phyloP scores from a whole-genome alignment of 2,888 invertebrate species.

The Lapara coniferarum region DNA sequence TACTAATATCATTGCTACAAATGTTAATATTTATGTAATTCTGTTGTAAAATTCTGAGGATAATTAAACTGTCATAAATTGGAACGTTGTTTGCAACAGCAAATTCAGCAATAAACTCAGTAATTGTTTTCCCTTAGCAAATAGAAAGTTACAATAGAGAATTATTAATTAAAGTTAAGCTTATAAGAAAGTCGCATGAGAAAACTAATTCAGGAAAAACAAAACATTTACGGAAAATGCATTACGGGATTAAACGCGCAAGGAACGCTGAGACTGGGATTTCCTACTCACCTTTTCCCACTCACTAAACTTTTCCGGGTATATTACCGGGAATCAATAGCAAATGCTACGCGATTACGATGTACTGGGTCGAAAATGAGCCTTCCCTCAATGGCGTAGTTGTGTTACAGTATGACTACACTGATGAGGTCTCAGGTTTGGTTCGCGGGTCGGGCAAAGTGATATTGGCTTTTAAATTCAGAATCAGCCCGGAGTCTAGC shows the following conservation, averaged over 20 bases:
- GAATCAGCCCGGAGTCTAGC: too few relatives aligned
- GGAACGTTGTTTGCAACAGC: too few relatives aligned
- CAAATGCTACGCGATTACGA: conserved; percentile 35
- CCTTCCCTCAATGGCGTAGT: too few relatives aligned
- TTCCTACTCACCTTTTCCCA: conserved; percentile 6
- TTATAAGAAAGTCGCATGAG: conserved; percentile 10
- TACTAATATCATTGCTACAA: too few relatives aligned
- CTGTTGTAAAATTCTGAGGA: too few relatives aligned
- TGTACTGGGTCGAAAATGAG: background rate
- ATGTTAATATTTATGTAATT: too few relatives aligned
- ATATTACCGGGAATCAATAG: conserved; percentile 10
- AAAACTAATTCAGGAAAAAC: background rate
- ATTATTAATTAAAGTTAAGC: background rate
- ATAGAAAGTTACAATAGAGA: background rate
- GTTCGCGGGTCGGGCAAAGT: too few relatives aligned
- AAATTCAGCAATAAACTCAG: background rate
- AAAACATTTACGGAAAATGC: background rate
- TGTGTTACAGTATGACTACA: too few relatives aligned
- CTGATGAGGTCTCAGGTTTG: too few relatives aligned
- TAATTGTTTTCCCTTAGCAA: background rate
- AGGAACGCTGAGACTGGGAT: background rate
- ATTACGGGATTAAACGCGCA: conserved; percentile 4
- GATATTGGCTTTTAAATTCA: too few relatives aligned
- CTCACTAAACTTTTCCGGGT: conserved; percentile 6
- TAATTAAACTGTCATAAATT: too few relatives aligned